Evolutionary conservation across 2,888 invertebrate genomes (phyloP).

Genomic region (Epinotia brunnichana): DNA sequence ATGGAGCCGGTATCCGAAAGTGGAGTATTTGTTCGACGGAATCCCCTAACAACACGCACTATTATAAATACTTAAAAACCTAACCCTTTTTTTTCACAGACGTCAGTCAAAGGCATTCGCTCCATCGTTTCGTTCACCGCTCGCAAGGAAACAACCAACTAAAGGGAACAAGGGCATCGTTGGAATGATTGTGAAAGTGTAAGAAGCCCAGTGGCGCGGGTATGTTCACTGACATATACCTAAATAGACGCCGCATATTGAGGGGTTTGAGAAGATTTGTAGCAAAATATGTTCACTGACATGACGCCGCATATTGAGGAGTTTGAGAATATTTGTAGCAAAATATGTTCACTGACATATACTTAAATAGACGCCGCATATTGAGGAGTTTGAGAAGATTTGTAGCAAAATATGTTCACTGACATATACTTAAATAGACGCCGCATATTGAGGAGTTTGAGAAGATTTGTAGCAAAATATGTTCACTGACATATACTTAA

Average conservation of each 20-base stretch:
- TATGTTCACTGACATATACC: not conserved
- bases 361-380: too few relatives aligned
- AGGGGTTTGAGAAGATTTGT: not conserved
- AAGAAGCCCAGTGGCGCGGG: not conserved
- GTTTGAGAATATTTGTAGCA: too few relatives aligned
- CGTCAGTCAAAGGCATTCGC: conserved; percentile 92
- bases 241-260: not conserved
- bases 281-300: too few relatives aligned
- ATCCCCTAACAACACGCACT: too few relatives aligned
- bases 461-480: too few relatives aligned
- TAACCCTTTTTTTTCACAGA: conserved; percentile 83
- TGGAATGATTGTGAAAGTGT: not conserved
- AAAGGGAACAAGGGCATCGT: conserved; percentile 3
- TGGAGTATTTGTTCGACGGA: too few relatives aligned
- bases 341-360: too few relatives aligned
- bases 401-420: not conserved
- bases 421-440: not conserved
- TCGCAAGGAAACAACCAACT: conserved; percentile 85
- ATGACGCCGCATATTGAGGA: too few relatives aligned
- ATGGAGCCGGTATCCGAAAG: too few relatives aligned
- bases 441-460: not conserved
- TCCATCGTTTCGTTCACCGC: conserved; percentile 92
- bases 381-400: too few relatives aligned
- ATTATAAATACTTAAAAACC: too few relatives aligned
- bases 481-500: too few relatives aligned